phyloP scores from a whole-genome alignment of 2,888 invertebrate genomes.

The Belgica antarctica region DNA sequence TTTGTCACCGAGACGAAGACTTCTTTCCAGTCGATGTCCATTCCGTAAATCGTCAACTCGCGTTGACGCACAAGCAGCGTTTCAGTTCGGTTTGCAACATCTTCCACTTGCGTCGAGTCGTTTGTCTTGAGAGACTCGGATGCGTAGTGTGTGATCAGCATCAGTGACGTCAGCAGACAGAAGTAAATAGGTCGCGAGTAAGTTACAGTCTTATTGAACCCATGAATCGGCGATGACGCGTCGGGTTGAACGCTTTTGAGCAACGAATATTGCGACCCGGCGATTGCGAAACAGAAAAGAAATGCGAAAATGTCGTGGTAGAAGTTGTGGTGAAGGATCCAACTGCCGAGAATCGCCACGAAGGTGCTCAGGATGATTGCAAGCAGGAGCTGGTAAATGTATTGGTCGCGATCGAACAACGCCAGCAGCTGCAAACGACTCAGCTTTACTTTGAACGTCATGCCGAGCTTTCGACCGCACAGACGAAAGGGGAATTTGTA shows the following conservation, averaged over 20 bases:
- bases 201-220: constrained; percentile 91
- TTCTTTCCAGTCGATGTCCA: constrained; percentile 60
- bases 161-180: constrained; percentile 68
- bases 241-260: constrained; percentile 98
- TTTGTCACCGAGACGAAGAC: constrained; percentile 69
- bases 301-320: constrained; percentile 92
- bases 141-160: constrained; percentile 57
- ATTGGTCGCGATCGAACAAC: constrained; percentile 84
- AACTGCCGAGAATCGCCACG: constrained; percentile 82
- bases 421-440: constrained; percentile 90
- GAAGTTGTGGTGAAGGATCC: constrained; percentile 77
- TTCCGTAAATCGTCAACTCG: constrained; percentile 52
- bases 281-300: constrained; percentile 95
- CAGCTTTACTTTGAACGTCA: constrained; percentile 77
- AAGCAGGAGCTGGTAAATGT: constrained; percentile 70
- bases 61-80: constrained; percentile 50
- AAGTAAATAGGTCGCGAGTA: constrained; percentile 94
- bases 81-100: constrained; percentile 46
- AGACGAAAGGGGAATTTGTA: constrained; percentile 54
- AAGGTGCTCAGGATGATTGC: constrained; percentile 79
- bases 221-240: constrained; percentile 97
- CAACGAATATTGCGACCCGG: constrained; percentile 94
- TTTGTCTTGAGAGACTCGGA: constrained; percentile 49
- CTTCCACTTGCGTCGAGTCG: neutral
- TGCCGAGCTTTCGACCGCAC: constrained; percentile 48